phyloP scores from a whole-genome alignment of 35 echinoderm and acorn worm genomes.

The Lytechinus variegatus region DNA sequence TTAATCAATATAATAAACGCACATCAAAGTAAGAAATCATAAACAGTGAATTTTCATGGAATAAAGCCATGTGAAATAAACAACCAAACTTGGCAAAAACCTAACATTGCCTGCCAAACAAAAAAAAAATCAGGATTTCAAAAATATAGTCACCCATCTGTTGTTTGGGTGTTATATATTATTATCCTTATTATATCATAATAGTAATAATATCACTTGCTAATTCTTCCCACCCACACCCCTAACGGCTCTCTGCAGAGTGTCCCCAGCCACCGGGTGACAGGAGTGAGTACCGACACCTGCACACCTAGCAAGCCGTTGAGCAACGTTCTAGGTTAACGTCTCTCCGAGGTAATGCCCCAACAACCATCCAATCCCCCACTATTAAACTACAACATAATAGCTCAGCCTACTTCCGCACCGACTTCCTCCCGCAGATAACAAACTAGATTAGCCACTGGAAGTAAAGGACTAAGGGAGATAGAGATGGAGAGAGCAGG shows the following conservation, averaged over 20 bases:
- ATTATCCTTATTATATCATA: not conserved
- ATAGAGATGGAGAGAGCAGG: not conserved
- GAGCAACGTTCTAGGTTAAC: conserved; percentile 10
- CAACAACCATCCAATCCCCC: not conserved
- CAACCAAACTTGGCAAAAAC: too few species aligned
- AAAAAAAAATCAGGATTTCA: too few species aligned
- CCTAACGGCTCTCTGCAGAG: not conserved
- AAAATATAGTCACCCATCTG: not conserved
- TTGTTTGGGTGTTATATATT: not conserved
- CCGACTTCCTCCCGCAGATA: not conserved
- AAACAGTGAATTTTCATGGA: too few species aligned
- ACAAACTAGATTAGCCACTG: not conserved
- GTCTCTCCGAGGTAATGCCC: not conserved
- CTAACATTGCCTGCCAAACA: too few species aligned
- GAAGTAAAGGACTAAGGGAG: not conserved
- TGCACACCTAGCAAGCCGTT: not conserved
- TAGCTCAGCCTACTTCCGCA: not conserved
- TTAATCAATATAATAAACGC: too few species aligned
- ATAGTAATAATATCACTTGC: not conserved
- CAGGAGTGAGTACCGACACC: not conserved
- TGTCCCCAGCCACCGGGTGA: not conserved
- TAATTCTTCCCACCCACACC: not conserved
- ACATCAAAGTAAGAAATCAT: too few species aligned
- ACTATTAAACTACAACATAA: not conserved
- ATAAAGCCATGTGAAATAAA: too few species aligned